Evolutionary conservation across 1,140 invertebrate genomes (phyloP).

Genomic region (Drosophila mayri): DNA sequence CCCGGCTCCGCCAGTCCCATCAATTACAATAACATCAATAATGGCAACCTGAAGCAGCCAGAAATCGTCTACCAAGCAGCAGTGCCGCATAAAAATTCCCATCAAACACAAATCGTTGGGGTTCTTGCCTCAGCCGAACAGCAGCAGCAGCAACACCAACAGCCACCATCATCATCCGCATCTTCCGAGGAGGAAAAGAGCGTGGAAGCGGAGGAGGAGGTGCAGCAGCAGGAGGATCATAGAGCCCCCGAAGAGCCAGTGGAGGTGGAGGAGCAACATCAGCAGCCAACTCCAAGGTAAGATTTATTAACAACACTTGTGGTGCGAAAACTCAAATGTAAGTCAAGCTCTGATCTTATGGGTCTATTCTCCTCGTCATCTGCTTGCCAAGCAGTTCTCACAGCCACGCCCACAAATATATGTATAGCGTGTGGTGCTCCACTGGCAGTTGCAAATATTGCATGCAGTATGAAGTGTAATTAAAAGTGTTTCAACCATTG

Average conservation of each 20-base stretch:
- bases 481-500: constrained; percentile 47
- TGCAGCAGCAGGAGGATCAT: constrained; percentile 37
- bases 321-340: constrained; percentile 38
- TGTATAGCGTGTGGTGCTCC: constrained; percentile 25
- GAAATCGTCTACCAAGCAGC: constrained; percentile 62
- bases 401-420: constrained; percentile 44
- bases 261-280: constrained; percentile 25
- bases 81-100: constrained; percentile 68
- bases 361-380: neutral
- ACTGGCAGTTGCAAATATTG: constrained; percentile 34
- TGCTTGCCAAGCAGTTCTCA: constrained; percentile 40
- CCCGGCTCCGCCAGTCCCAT: constrained; percentile 51
- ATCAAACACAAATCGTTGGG: constrained; percentile 74
- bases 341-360: constrained; percentile 38
- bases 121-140: constrained; percentile 43
- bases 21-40: constrained; percentile 73
- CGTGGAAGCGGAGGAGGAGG: constrained; percentile 9
- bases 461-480: constrained; percentile 62
- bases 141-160: constrained; percentile 12
- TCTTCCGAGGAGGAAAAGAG: constrained; percentile 39
- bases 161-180: constrained; percentile 11
- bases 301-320: constrained; percentile 17
- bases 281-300: constrained; percentile 67
- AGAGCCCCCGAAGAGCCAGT: constrained; percentile 15
- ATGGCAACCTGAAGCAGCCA: constrained; percentile 64